phyloP scores from a whole-genome alignment of 2,797 vertebrate species.

The Peromyscus melanophrys region DNA sequence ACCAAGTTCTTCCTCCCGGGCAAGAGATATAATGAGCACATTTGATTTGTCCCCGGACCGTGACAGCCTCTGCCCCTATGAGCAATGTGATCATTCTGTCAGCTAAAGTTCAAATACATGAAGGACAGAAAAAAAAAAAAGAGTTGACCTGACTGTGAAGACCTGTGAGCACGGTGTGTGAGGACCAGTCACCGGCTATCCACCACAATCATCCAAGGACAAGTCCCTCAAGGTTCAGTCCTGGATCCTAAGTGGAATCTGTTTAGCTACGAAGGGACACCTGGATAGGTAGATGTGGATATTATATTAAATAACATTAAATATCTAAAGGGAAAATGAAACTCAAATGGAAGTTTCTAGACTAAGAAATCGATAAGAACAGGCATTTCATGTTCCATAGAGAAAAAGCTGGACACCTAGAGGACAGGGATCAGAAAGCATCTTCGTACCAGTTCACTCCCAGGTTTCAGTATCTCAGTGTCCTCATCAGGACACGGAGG shows the following conservation, averaged over 20 bases:
- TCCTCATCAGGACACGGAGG: accelerated
- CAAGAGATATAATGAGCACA: background rate
- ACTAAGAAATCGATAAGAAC: background rate
- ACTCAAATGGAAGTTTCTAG: background rate
- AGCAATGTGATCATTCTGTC: background rate
- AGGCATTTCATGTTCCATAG: background rate
- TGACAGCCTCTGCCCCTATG: background rate
- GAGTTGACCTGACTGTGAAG: background rate
- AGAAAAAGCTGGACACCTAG: background rate
- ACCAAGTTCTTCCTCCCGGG: background rate
- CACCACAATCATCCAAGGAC: background rate
- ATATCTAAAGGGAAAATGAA: background rate
- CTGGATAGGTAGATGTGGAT: background rate
- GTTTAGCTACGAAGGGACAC: background rate
- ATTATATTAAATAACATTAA: background rate
- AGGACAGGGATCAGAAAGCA: background rate
- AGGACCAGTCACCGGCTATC: background rate
- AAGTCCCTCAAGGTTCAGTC: background rate
- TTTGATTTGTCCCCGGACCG: background rate
- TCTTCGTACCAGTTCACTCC: background rate
- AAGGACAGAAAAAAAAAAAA: background rate
- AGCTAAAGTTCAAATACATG: background rate
- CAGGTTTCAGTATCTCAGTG: background rate
- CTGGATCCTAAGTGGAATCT: background rate
- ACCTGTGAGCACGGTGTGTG: background rate